These are phyloP conservation scores for Channallabes apus DNA, from an alignment of 2,797 vertebrate genomes.

Conservation along the genomic window DNA sequence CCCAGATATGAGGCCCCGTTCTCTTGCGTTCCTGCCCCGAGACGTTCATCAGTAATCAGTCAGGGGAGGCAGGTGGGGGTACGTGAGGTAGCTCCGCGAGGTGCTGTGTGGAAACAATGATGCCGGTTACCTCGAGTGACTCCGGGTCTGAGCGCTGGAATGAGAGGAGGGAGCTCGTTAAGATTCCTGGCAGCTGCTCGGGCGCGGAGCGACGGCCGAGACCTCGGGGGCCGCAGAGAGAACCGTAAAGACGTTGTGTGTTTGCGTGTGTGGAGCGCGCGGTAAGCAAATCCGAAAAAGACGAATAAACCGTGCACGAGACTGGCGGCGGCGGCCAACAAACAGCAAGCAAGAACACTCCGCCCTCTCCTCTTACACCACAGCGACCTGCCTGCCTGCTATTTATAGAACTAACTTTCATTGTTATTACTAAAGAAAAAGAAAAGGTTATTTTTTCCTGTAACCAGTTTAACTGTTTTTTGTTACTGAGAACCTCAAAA, in stretches of 20 bases:
- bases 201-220: background rate
- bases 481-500: background rate
- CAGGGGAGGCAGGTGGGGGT: constrained; percentile 24
- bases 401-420: background rate
- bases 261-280: background rate
- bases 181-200: background rate
- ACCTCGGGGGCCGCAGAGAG: background rate
- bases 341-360: background rate
- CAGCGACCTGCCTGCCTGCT: background rate
- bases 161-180: background rate
- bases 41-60: constrained; percentile 18
- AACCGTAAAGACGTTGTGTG: background rate
- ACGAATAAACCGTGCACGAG: background rate
- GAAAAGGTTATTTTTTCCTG: background rate
- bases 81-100: background rate
- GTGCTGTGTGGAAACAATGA: background rate
- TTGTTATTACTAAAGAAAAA: background rate
- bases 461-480: background rate
- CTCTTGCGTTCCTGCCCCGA: constrained; percentile 22
- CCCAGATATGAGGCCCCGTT: constrained; percentile 13
- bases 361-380: background rate
- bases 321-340: background rate
- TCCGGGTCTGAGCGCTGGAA: background rate
- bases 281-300: background rate
- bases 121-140: constrained; percentile 27